Evolutionary conservation across 1,140 invertebrate species (phyloP).

Genomic region (Diabrotica undecimpunctata): DNA sequence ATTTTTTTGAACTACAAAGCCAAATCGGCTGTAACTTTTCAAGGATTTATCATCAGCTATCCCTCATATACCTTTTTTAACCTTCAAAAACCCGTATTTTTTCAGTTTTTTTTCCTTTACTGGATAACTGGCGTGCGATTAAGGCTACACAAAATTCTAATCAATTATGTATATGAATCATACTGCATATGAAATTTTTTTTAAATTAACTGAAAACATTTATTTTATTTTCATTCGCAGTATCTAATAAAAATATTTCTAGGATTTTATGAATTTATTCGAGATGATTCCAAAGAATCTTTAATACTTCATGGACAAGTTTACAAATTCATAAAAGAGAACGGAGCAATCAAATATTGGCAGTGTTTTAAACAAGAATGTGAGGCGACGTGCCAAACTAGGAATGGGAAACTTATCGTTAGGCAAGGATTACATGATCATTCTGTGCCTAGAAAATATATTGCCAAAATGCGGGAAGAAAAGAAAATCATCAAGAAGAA

Average conservation of each 20-base stretch:
- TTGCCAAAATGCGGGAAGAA: slow-evolving; percentile 19
- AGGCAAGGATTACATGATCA: slow-evolving; percentile 35
- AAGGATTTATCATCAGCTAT: too few species aligned
- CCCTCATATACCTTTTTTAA: too few species aligned
- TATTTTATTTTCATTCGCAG: too few species aligned
- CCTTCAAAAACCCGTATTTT: too few species aligned
- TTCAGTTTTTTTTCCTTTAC: too few species aligned
- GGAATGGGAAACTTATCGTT: slow-evolving; percentile 27
- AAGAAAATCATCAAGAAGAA: slow-evolving; percentile 23
- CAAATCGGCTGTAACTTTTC: too few species aligned
- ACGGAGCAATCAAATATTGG: slow-evolving; percentile 29
- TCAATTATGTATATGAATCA: too few species aligned
- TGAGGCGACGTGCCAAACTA: slow-evolving; percentile 31
- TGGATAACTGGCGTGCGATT: too few species aligned
- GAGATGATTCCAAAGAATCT: background rate
- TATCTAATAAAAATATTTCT: slow-evolving; percentile 7
- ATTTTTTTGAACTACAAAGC: too few species aligned
- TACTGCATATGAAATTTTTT: too few species aligned
- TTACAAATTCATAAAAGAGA: slow-evolving; percentile 27
- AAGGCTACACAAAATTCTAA: too few species aligned
- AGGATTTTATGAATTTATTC: slow-evolving; percentile 32
- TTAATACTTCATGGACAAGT: slow-evolving; percentile 31
- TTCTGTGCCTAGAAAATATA: slow-evolving; percentile 22
- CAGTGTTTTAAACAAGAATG: slow-evolving; percentile 31
- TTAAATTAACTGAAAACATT: too few species aligned